These are phyloP conservation scores for Agrotis segetum DNA, from an alignment of 2,888 invertebrate species.

Conservation along the genomic window DNA sequence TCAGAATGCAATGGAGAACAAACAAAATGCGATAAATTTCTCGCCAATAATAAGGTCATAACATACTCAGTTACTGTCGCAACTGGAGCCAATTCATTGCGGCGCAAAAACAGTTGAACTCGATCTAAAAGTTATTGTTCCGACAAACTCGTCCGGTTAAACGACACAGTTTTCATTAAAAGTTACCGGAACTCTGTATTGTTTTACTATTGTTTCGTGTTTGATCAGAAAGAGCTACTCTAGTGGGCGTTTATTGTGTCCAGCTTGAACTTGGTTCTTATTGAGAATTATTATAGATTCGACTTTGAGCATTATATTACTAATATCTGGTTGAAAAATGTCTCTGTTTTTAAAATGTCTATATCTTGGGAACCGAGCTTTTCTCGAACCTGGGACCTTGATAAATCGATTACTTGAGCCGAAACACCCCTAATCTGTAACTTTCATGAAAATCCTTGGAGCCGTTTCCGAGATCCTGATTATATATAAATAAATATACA, in stretches of 20 bases:
- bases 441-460: too few relatives aligned
- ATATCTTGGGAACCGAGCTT: too few relatives aligned
- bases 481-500: too few relatives aligned
- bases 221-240: constrained; percentile 11
- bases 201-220: constrained; percentile 34
- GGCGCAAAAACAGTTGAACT: constrained; percentile 29
- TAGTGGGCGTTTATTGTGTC: not conserved
- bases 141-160: constrained; percentile 41
- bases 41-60: not conserved
- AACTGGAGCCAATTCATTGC: constrained; percentile 32
- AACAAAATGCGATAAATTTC: not conserved
- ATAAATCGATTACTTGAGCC: too few relatives aligned
- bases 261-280: not conserved
- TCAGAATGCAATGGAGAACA: too few relatives aligned
- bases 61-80: constrained; percentile 1
- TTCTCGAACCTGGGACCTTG: too few relatives aligned
- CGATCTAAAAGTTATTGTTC: constrained; percentile 57
- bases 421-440: too few relatives aligned
- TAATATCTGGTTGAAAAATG: too few relatives aligned
- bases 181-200: constrained; percentile 39
- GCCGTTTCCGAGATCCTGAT: too few relatives aligned
- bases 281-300: too few relatives aligned
- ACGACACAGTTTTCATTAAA: constrained; percentile 56
- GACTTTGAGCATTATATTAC: too few relatives aligned
- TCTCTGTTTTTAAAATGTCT: too few relatives aligned